Evolutionary conservation across 1,140 invertebrate genomes (phyloP), one percentile per base, ranked within the genome.

Genomic region (Pogonognathellus flavescens): DNA sequence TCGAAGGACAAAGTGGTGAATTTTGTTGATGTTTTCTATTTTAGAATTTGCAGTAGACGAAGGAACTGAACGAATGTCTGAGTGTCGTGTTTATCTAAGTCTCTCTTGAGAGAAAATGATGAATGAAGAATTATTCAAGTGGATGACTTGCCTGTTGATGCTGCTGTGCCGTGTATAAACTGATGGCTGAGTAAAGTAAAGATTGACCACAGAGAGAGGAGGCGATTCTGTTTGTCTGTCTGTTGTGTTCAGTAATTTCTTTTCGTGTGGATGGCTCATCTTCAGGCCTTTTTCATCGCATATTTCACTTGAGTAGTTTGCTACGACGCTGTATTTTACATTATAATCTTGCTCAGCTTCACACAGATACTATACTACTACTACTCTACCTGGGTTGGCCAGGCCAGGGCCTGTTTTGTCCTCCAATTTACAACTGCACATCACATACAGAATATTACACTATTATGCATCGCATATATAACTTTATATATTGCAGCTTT

Each of bases 261-360:
- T 82, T 62, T 60, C 22, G 80, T 82, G 20, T 60, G 53, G 81
- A 60, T 82, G 81, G 83, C 76, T 81, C 84, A 80, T 80, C 84
- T 85, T 85, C 84, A 85, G 84, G 84, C 16, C 70, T 85, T 81
- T 85, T 85, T 76, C 72, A 85, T 85, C 80, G 72, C 85, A 85
- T 85, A 85, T 85, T 82, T 85, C 84, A 85, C 84, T 66, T 57
- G 80, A 55, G 80, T 53, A 57, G 50, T 81, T 57, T 53, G 50
- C 31, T 81, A 53, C 53, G 20, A 55, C 80, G 50, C 50, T 81
- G 53, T 55, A 81, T 49, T 49, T 76, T 50, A 52, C 70, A 50
- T 52, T 80, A 80, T 80, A 50, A 80, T 80, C 70, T 76, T 76
- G 14, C 18, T 59, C 9, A 4, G 13, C 70, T 76, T 52, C 49